Base-by-base conservation (phyloP, 1,140 invertebrate genomes). In the Pentalonia nigronervosa region DNA sequence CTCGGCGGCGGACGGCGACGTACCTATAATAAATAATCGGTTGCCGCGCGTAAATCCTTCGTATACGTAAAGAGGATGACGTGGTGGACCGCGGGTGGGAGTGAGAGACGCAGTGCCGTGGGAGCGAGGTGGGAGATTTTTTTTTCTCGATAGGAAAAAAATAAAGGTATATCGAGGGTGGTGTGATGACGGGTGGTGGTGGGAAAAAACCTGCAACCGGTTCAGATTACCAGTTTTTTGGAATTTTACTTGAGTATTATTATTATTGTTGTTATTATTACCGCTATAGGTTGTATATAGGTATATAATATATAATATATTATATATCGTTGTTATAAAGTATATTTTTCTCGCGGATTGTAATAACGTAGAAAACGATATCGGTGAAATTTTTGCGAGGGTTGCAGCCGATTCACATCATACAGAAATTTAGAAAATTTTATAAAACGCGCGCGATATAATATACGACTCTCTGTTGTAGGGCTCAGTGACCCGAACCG, bases 221-320 rank as follows among this genome's bases (percentile, higher is more conserved):
- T 92, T 92, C 47, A 47, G 91, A 92, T 92, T 92, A 92, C 91
- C 91, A 53, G 91, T 83, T 92, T 92, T 92, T 92, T 83, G 76
- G 91, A 92, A 92, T 92, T 92, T 92, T 76, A 89, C 21, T 21
- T 9, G 88, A 36, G 34, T 30, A 34, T 25, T 23, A 17, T 36
- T 88, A 88, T 41, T 89, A 36, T 50, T 89, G n/a, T 89, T 56
- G n/a, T 89, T 56, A 41, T 56, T 89, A 56, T 89, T 89, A 56
- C 23, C 9, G 8, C 30, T 36, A 30, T 47, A 17, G 14, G n/a
- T 89, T 87, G 23, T 47, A 47, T 47, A 30, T 86, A 20, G 9
- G 7, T 50, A 87, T 48, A n/a, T 20, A 86, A n/a, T 50, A 84
- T 53, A 53, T 53, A 7, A 11, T 45, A 86, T 25, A 53, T 89